These are phyloP conservation scores for Pedetes capensis DNA, from an alignment of 2,113 vertebrate genomes.

Conservation along the genomic window DNA sequence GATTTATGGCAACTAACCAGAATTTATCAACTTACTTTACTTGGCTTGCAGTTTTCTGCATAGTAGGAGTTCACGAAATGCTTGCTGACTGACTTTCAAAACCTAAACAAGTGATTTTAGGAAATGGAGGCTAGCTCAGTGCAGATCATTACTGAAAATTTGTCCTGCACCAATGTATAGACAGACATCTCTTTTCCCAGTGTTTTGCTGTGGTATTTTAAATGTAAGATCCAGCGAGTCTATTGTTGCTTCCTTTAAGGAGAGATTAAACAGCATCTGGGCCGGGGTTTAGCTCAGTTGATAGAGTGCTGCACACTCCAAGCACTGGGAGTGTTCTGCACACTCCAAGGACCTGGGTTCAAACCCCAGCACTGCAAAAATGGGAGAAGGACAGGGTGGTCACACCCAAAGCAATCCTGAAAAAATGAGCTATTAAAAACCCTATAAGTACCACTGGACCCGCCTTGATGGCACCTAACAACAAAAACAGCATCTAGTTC, in stretches of 20 bases:
- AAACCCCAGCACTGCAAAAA: too few species aligned
- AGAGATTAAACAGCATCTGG: background rate
- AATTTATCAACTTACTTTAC: background rate
- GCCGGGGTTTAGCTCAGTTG: too few species aligned
- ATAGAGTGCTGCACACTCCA: too few species aligned
- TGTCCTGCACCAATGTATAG: background rate
- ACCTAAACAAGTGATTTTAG: background rate
- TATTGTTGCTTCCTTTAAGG: slow-evolving; percentile 3
- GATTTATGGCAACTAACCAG: background rate
- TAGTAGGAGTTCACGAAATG: background rate
- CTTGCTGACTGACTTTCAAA: background rate
- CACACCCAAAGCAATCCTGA: too few species aligned
- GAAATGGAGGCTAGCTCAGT: background rate
- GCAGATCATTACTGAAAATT: background rate
- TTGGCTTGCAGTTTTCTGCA: background rate
- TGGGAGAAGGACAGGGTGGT: too few species aligned
- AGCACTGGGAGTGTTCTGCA: too few species aligned
- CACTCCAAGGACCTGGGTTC: too few species aligned
- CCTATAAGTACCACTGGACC: too few species aligned
- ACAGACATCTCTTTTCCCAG: background rate
- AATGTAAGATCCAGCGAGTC: background rate
- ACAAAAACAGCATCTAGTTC: background rate
- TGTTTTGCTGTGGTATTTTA: background rate
- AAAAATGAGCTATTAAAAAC: too few species aligned
- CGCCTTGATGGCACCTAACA: too few species aligned